Evolutionary conservation across 2,113 vertebrate species (phyloP).

Genomic region (Megaceryle torquata): DNA sequence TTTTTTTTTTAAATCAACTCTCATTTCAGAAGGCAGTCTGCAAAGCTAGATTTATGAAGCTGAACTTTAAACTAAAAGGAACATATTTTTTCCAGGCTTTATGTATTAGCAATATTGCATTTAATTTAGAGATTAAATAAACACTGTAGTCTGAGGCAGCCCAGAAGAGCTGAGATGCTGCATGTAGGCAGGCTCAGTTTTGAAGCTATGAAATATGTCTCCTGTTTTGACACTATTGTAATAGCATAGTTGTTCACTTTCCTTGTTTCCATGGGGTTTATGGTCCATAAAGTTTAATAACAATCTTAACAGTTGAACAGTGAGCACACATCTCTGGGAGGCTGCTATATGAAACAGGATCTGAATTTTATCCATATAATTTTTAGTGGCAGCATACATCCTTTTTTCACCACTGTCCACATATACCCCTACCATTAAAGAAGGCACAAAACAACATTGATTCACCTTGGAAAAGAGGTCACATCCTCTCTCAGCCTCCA

Average conservation of each 20-base stretch:
- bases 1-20: conserved; percentile 1
- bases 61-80: conserved; percentile 40
- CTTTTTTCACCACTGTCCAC: neutral
- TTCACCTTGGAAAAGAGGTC: neutral
- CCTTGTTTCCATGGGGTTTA: conserved; percentile 80
- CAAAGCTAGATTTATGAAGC: conserved; percentile 20
- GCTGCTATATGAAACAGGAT: conserved; percentile 46
- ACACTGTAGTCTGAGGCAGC: conserved; percentile 35
- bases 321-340: conserved; percentile 62
- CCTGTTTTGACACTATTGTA: conserved; percentile 73
- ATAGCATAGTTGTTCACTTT: conserved; percentile 72
- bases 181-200: conserved; percentile 13
- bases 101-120: conserved; percentile 31
- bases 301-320: conserved; percentile 79
- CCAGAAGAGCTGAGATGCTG: neutral
- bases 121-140: conserved; percentile 58
- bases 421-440: neutral
- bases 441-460: neutral
- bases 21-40: neutral
- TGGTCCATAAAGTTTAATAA: conserved; percentile 86
- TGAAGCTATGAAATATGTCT: conserved; percentile 74
- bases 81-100: conserved; percentile 38
- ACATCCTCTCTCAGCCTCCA: neutral
- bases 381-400: neutral
- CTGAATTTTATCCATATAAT: conserved; percentile 39